A percentile compares a stretch with the other conserved stretches of the same genome.
phyloP scores from a whole-genome alignment of 2,888 invertebrate genomes.

The Cheilosia impressa region DNA sequence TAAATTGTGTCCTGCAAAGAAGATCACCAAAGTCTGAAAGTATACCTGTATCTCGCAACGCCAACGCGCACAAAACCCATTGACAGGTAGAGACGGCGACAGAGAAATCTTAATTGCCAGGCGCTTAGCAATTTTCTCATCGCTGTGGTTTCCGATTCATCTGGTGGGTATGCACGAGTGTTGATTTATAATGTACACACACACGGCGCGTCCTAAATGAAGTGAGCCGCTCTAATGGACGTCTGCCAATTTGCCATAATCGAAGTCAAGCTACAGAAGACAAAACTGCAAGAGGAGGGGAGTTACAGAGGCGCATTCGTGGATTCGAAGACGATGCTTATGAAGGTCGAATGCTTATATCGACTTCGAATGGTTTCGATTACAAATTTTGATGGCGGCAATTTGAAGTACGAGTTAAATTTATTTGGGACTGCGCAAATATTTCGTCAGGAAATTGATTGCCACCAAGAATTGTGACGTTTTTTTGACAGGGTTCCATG shows the following conservation, averaged over 20 bases:
- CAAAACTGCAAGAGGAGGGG: background rate
- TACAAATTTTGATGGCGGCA: too few species aligned
- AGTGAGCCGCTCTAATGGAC: slow-evolving; percentile 20
- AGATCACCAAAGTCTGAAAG: background rate
- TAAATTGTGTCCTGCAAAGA: slow-evolving; percentile 10
- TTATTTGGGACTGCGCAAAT: too few species aligned
- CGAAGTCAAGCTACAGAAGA: background rate
- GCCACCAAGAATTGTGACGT: too few species aligned
- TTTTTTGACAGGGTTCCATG: too few species aligned
- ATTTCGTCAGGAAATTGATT: too few species aligned
- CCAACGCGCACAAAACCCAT: slow-evolving; percentile 9
- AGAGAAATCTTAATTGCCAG: slow-evolving; percentile 49
- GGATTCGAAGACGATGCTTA: too few species aligned
- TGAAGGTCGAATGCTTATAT: too few species aligned
- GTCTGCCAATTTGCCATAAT: background rate
- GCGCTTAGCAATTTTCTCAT: slow-evolving; percentile 41
- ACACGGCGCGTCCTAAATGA: background rate
- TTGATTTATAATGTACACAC: slow-evolving; percentile 7
- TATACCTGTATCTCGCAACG: background rate
- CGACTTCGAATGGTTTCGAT: too few species aligned
- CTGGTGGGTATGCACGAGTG: background rate
- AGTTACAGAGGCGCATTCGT: too few species aligned
- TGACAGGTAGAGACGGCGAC: slow-evolving; percentile 14
- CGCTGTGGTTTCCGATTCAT: slow-evolving; percentile 3
- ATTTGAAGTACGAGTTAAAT: too few species aligned